Conservation (phyloP, 2,113 vertebrate genomes). For the Otis tarda region DNA sequence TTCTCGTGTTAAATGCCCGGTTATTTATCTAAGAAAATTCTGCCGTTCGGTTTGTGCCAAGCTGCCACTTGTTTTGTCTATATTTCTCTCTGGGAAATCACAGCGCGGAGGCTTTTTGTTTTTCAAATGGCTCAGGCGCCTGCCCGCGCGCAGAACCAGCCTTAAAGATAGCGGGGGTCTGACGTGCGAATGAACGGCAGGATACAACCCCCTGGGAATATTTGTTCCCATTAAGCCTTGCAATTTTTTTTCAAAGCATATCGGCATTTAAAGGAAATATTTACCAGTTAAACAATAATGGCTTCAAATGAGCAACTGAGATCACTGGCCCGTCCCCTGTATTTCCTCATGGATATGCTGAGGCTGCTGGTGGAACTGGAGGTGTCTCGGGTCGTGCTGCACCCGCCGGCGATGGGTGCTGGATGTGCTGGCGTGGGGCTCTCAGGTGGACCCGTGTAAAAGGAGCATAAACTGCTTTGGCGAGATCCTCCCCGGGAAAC, state of each 20-base stretch:
- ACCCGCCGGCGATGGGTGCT: not conserved
- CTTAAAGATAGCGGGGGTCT: constrained; percentile 17
- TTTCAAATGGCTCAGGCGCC: not conserved
- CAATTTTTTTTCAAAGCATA: not conserved
- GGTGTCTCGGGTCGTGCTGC: not conserved
- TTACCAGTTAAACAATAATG: constrained; percentile 12
- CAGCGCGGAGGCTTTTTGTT: constrained; percentile 39
- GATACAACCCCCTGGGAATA: constrained; percentile 36
- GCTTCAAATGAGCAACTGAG: not conserved
- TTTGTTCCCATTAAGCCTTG: constrained; percentile 20
- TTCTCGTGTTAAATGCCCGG: not conserved
- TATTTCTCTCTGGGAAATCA: constrained; percentile 16
- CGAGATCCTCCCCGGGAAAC: not conserved
- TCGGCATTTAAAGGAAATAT: constrained; percentile 25
- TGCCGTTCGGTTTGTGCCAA: not conserved
- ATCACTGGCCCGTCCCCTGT: not conserved
- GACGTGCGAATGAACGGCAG: constrained; percentile 22
- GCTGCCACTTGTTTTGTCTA: constrained; percentile 35
- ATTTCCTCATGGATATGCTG: not conserved
- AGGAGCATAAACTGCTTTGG: not conserved
- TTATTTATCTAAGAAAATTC: not conserved
- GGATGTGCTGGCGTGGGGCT: not conserved
- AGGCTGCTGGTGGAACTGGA: not conserved
- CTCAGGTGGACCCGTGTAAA: not conserved
- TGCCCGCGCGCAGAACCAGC: constrained; percentile 7